A percentile compares a stretch with the other conserved stretches of the same genome.
Conservation (phyloP, 1,140 invertebrate species). For the Neocloeon triangulifer region DNA sequence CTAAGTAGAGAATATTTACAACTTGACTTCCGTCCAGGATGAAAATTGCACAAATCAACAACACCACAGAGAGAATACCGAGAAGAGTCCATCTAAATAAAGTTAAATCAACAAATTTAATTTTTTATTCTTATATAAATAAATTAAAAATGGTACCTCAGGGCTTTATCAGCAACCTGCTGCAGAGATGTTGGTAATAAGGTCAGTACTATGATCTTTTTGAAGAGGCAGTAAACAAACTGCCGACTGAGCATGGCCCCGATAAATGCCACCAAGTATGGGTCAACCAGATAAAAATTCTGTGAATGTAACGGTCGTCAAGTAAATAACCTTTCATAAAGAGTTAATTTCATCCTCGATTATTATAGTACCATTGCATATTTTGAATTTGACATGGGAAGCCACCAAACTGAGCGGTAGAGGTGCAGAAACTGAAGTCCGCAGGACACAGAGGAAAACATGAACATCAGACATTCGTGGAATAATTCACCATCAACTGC, state of each 20-base stretch:
- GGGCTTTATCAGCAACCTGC: constrained; percentile 16
- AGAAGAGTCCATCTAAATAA: constrained; percentile 26
- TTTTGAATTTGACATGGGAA: constrained; percentile 71
- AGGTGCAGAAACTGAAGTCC: constrained; percentile 80
- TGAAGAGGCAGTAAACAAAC: constrained; percentile 44
- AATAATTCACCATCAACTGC: constrained; percentile 57
- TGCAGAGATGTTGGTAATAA: constrained; percentile 8
- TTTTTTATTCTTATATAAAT: too few relatives aligned
- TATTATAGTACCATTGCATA: constrained; percentile 58
- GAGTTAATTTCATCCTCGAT: not conserved
- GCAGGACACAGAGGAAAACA: constrained; percentile 49
- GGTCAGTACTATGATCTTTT: constrained; percentile 11
- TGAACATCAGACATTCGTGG: constrained; percentile 65
- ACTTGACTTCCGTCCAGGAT: constrained; percentile 41
- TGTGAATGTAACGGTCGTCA: constrained; percentile 25
- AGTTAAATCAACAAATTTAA: too few relatives aligned
- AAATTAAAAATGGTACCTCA: too few relatives aligned
- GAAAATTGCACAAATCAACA: constrained; percentile 44
- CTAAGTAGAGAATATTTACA: constrained; percentile 55
- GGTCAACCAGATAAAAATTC: constrained; percentile 91
- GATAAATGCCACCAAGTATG: constrained; percentile 62
- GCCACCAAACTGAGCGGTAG: constrained; percentile 93
- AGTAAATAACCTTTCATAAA: not conserved
- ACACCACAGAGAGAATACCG: constrained; percentile 20
- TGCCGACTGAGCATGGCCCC: constrained; percentile 51